These are phyloP conservation scores for Sebastes vulpes DNA, from an alignment of 2,797 vertebrate genomes.

Conservation along the genomic window DNA sequence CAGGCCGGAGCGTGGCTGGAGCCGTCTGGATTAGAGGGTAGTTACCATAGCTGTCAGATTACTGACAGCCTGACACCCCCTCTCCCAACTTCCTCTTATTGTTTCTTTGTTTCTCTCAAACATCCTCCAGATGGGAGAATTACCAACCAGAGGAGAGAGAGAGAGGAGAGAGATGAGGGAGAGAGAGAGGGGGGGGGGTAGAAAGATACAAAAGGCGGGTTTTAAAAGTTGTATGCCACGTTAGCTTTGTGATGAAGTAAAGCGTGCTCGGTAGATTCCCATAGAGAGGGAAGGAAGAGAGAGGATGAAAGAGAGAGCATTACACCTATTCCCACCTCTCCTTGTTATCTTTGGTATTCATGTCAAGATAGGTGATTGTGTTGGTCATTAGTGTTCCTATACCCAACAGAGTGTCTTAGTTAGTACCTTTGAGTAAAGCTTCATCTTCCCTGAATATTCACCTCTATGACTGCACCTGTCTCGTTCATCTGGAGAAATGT, in stretches of 20 bases:
- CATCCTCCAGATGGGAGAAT: constrained; percentile 89
- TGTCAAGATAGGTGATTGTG: constrained; percentile 86
- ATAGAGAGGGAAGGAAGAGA: constrained; percentile 63
- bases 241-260: constrained; percentile 88
- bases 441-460: constrained; percentile 79
- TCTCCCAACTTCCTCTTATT: constrained; percentile 97
- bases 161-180: constrained; percentile 15
- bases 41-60: constrained; percentile 99
- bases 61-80: constrained; percentile 99
- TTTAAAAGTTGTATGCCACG: constrained; percentile 85
- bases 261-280: constrained; percentile 73
- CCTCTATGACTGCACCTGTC: constrained; percentile 79
- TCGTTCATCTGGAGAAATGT: constrained; percentile 69
- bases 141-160: constrained; percentile 79
- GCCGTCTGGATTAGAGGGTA: constrained; percentile 99
- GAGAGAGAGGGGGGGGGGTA: constrained; percentile 10
- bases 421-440: constrained; percentile 79
- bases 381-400: constrained; percentile 85
- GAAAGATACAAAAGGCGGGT: constrained; percentile 70
- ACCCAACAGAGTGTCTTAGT: constrained; percentile 83
- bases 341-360: constrained; percentile 87
- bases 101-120: constrained; percentile 94
- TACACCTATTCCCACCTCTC: constrained; percentile 84
- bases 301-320: constrained; percentile 68
- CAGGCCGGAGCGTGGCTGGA: constrained; percentile 97